These are phyloP conservation scores for Abrostola tripartita DNA, from an alignment of 2,888 invertebrate genomes.

Conservation along the genomic window DNA sequence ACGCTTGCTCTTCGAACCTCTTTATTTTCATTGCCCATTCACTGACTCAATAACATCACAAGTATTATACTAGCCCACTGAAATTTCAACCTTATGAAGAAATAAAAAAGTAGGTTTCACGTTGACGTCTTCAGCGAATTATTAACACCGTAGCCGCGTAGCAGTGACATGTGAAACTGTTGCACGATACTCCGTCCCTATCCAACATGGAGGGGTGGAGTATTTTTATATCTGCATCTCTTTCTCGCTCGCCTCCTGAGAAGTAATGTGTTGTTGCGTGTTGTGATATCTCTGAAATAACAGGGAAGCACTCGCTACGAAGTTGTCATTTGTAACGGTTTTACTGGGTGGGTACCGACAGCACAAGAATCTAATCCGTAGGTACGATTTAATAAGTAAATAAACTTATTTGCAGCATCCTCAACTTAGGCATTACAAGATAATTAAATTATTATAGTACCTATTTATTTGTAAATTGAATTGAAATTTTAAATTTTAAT, in stretches of 20 bases:
- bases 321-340: constrained; percentile 89
- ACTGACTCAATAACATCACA: constrained; percentile 65
- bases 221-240: constrained; percentile 80
- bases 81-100: constrained; percentile 52
- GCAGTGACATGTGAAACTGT: constrained; percentile 79
- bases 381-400: not conserved
- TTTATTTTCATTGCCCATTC: constrained; percentile 78
- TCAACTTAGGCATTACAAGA: too few species aligned
- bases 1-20: constrained; percentile 61
- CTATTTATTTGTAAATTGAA: too few species aligned
- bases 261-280: constrained; percentile 88
- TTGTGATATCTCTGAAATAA: constrained; percentile 89
- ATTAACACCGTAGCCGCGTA: constrained; percentile 61
- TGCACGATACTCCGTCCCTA: constrained; percentile 77
- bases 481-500: too few species aligned
- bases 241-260: constrained; percentile 80
- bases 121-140: constrained; percentile 27
- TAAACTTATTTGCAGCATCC: not conserved
- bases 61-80: constrained; percentile 32
- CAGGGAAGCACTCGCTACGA: constrained; percentile 88
- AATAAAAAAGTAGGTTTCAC: constrained; percentile 52
- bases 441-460: too few species aligned
- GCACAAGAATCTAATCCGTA: constrained; percentile 58
- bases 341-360: constrained; percentile 72
- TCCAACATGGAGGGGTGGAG: constrained; percentile 66